Percentiles rank a stretch among this genome's conserved stretches.
Conservation (phyloP, 2,113 vertebrate genomes). For the Hemicordylus capensis region DNA sequence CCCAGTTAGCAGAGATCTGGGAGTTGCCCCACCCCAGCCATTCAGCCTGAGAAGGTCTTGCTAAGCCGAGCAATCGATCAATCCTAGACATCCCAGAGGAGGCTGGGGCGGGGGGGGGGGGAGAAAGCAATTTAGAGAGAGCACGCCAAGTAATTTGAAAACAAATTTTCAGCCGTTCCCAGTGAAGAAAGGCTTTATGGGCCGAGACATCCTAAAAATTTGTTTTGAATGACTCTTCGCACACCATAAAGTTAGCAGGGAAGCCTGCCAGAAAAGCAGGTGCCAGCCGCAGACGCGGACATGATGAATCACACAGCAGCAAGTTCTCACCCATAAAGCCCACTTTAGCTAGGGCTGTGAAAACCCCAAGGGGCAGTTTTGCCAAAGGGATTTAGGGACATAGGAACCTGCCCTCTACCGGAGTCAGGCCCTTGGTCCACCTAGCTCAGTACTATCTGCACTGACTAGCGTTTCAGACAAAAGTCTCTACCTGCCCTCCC, state of each 20-base stretch:
- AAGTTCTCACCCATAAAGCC: background rate
- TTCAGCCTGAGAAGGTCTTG: background rate
- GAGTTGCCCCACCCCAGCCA: background rate
- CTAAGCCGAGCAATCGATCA: background rate
- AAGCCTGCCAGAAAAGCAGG: background rate
- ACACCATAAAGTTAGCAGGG: slow-evolving; percentile 26
- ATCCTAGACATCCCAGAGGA: background rate
- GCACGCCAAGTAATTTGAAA: background rate
- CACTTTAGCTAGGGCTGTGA: background rate
- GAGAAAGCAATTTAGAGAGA: slow-evolving; percentile 11
- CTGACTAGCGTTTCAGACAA: no score
- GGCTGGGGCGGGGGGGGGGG: background rate
- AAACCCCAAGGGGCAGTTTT: no score
- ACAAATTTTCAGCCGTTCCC: slow-evolving; percentile 23
- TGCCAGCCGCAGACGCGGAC: background rate
- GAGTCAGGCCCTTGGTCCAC: no score
- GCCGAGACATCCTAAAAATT: slow-evolving; percentile 1
- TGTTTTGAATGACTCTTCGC: slow-evolving; percentile 34
- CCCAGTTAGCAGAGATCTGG: accelerated
- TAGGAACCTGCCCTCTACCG: no score
- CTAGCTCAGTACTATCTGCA: no score
- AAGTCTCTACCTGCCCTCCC: no score
- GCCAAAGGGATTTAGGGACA: no score
- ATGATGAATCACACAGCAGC: accelerated
- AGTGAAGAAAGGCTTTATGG: slow-evolving; percentile 39